Evolutionary conservation across 2,797 vertebrate genomes (phyloP).

Genomic region (Kryptolebias ocellatus): DNA sequence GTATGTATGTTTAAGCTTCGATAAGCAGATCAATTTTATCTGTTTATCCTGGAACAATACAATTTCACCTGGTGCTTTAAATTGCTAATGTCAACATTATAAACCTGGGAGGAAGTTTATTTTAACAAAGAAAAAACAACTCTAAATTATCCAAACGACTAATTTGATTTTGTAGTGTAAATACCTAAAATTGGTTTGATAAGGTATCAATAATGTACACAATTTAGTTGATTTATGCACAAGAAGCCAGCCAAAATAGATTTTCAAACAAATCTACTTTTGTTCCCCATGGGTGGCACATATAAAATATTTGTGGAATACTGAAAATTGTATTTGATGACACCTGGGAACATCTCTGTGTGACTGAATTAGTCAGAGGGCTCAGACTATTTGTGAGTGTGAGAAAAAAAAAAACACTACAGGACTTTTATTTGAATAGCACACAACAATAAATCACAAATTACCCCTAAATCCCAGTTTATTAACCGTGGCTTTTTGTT

Average conservation of each 20-base stretch:
- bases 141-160: background rate
- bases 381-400: background rate
- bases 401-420: background rate
- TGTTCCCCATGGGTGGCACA: background rate
- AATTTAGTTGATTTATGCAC: background rate
- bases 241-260: background rate
- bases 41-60: background rate
- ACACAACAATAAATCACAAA: constrained; percentile 12
- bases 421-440: constrained; percentile 20
- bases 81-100: too few relatives aligned
- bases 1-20: background rate
- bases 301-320: background rate
- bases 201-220: background rate
- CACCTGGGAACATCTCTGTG: constrained; percentile 19
- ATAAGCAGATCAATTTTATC: background rate
- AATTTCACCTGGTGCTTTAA: too few relatives aligned
- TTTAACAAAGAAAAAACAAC: background rate
- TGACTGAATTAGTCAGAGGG: background rate
- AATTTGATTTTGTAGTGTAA: background rate
- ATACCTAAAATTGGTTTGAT: background rate
- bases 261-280: background rate
- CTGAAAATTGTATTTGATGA: constrained; percentile 3
- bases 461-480: constrained; percentile 22
- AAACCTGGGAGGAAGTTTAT: too few relatives aligned
- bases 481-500: constrained; percentile 19